Evolutionary conservation across 2,797 vertebrate genomes (phyloP).

Genomic region (Lacerta viridis): DNA sequence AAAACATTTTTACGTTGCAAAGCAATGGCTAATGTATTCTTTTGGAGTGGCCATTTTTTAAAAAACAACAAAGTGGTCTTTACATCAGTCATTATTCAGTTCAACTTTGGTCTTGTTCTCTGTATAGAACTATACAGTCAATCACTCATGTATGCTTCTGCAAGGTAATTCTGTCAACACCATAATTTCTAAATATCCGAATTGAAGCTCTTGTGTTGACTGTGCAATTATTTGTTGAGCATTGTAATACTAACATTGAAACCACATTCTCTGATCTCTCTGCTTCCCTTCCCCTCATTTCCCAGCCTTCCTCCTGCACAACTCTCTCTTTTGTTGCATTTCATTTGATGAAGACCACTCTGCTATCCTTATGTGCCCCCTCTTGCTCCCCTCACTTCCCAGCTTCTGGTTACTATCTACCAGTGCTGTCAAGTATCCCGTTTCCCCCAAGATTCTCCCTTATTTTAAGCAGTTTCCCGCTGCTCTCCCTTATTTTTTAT

Average conservation of each 20-base stretch:
- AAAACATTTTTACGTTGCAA: conserved; percentile 4
- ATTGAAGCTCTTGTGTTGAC: neutral
- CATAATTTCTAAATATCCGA: neutral
- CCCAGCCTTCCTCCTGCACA: neutral
- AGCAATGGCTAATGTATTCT: neutral
- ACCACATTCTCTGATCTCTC: neutral
- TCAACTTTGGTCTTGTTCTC: neutral
- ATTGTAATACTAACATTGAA: neutral
- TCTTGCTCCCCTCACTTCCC: neutral
- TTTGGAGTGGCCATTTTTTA: neutral
- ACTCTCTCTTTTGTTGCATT: neutral
- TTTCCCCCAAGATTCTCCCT: too few relatives aligned
- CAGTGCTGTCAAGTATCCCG: too few relatives aligned
- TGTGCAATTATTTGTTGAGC: neutral
- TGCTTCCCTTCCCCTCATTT: neutral
- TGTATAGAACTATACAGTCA: neutral
- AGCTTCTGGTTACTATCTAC: neutral
- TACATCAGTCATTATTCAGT: too few relatives aligned
- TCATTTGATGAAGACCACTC: neutral
- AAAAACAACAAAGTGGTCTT: too few relatives aligned
- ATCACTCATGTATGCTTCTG: neutral
- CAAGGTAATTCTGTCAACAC: conserved; percentile 1
- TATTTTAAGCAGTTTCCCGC: too few relatives aligned
- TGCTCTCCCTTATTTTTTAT: too few relatives aligned
- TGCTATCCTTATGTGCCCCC: neutral